phyloP scores from a whole-genome alignment of 2,888 invertebrate genomes.

The Netelia melanura region DNA sequence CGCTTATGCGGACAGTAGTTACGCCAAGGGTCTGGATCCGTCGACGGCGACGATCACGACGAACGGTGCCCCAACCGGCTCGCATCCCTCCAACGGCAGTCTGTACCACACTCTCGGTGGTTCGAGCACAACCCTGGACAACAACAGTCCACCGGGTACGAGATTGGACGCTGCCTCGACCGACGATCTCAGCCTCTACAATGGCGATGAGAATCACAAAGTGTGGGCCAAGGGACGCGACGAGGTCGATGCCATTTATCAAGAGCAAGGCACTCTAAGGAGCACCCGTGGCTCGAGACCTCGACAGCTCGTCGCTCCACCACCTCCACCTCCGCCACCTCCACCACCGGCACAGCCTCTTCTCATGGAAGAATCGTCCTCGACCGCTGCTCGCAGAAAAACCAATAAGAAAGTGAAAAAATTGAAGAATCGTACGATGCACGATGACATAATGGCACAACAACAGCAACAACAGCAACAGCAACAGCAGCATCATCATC shows the following conservation, averaged over 20 bases:
- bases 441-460: slow-evolving; percentile 79
- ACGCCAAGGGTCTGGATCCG: slow-evolving; percentile 89
- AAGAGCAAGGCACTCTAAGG: slow-evolving; percentile 86
- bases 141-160: slow-evolving; percentile 84
- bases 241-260: slow-evolving; percentile 91
- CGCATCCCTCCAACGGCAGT: slow-evolving; percentile 77
- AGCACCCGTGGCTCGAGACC: slow-evolving; percentile 88
- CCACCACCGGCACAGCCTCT: slow-evolving; percentile 83
- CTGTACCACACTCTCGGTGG: slow-evolving; percentile 84
- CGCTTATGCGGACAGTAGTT: slow-evolving; percentile 98
- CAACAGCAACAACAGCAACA: slow-evolving; percentile 84
- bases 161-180: slow-evolving; percentile 85
- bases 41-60: slow-evolving; percentile 78
- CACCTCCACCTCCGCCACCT: slow-evolving; percentile 89
- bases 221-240: slow-evolving; percentile 95
- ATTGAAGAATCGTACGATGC: slow-evolving; percentile 76
- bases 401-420: slow-evolving; percentile 81
- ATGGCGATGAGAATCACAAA: slow-evolving; percentile 97
- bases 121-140: slow-evolving; percentile 83
- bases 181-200: slow-evolving; percentile 93
- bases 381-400: slow-evolving; percentile 79
- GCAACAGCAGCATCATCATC: slow-evolving; percentile 69
- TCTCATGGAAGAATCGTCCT: slow-evolving; percentile 79
- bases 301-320: slow-evolving; percentile 94
- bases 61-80: slow-evolving; percentile 74